phyloP scores from a whole-genome alignment of 2,888 invertebrate genomes.

The Druceiella hillmani region DNA sequence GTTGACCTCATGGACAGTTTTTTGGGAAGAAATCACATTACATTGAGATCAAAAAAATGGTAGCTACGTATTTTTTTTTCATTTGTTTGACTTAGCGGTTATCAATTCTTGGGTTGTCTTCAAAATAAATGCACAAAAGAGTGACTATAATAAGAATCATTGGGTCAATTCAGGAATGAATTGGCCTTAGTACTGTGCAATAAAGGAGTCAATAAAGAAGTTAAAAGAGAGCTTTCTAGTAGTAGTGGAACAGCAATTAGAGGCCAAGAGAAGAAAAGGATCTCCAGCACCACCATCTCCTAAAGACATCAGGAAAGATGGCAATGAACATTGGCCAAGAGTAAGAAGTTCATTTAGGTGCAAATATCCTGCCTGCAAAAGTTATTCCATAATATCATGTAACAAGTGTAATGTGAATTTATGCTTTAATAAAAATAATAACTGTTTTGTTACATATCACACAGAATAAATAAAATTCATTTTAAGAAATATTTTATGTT shows the following conservation, averaged over 20 bases:
- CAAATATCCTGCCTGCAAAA: slow-evolving; percentile 7
- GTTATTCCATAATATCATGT: slow-evolving; percentile 9
- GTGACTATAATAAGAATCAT: slow-evolving; percentile 3
- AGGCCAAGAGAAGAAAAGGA: slow-evolving; percentile 6
- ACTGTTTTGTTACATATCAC: slow-evolving; percentile 5
- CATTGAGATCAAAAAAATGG: slow-evolving; percentile 30
- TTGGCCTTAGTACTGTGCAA: slow-evolving; percentile 9
- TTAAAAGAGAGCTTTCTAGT: slow-evolving; percentile 10
- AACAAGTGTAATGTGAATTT: slow-evolving; percentile 13
- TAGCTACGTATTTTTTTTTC: slow-evolving; percentile 31
- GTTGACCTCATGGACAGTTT: slow-evolving; percentile 31
- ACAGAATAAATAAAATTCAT: slow-evolving; percentile 2
- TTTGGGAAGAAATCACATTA: slow-evolving; percentile 29
- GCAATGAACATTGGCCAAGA: slow-evolving; percentile 7
- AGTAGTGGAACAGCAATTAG: background rate
- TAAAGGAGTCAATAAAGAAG: slow-evolving; percentile 4
- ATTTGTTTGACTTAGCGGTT: slow-evolving; percentile 28
- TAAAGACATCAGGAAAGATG: slow-evolving; percentile 9
- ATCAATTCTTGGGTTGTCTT: slow-evolving; percentile 30
- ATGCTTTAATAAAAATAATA: slow-evolving; percentile 13
- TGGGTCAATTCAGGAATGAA: slow-evolving; percentile 10
- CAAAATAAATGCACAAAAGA: slow-evolving; percentile 13
- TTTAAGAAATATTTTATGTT: no score
- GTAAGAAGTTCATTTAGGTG: slow-evolving; percentile 6
- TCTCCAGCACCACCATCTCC: background rate